phyloP scores from a whole-genome alignment of 2,113 vertebrate species.

The Budorcas taxicolor region DNA sequence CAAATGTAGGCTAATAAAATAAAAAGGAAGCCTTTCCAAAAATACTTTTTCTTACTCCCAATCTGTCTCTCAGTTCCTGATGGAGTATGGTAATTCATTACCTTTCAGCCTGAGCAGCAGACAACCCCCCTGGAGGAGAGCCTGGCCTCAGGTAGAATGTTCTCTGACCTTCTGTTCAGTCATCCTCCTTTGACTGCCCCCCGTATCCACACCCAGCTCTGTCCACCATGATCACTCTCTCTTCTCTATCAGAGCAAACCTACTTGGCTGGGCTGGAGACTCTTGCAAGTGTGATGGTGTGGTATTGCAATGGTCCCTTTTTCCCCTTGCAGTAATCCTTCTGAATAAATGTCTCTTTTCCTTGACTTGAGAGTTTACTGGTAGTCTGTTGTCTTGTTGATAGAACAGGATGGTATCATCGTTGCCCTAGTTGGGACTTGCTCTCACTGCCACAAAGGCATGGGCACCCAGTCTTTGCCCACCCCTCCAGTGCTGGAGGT shows the following conservation, averaged over 20 bases:
- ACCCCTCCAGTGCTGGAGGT: no score
- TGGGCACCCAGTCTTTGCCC: background rate
- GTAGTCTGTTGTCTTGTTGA: background rate
- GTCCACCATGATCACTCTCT: no score
- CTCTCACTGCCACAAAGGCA: background rate
- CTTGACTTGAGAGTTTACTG: background rate
- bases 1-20: background rate
- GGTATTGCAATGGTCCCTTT: no score
- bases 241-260: background rate
- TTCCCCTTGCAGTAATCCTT: background rate
- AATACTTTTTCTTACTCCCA: background rate
- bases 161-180: background rate
- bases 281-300: no score
- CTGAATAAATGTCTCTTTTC: background rate
- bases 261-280: no score
- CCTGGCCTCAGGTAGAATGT: background rate
- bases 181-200: background rate
- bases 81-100: background rate
- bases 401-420: background rate
- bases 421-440: background rate
- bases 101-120: background rate
- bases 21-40: background rate
- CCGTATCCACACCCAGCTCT: background rate
- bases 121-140: accelerated
- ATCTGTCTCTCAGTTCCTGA: background rate